A percentile compares a stretch with the other conserved stretches of the same genome.
Conservation (phyloP, 2,888 invertebrate species). For the Cylindroiulus punctatus region DNA sequence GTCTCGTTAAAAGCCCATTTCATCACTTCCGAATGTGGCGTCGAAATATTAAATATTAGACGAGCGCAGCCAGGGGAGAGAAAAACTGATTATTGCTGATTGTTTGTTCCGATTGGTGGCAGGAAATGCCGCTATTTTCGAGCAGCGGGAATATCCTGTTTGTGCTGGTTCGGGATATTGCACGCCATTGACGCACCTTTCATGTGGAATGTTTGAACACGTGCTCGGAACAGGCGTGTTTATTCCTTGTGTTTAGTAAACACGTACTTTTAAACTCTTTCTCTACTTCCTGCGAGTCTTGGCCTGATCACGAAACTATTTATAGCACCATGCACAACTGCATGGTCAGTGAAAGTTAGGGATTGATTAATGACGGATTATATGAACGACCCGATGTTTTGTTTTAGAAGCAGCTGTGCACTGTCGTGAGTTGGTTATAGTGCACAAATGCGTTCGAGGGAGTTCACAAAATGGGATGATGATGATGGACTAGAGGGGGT, state of each 20-base stretch:
- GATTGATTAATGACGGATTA: too few relatives aligned
- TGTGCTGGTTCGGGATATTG: not conserved
- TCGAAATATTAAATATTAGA: slow-evolving; percentile 38
- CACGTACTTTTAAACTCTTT: too few relatives aligned
- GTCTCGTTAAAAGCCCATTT: slow-evolving; percentile 35
- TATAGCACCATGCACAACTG: too few relatives aligned
- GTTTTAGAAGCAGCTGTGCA: too few relatives aligned
- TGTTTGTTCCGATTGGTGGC: slow-evolving; percentile 45
- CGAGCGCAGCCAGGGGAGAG: not conserved
- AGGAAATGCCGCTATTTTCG: slow-evolving; percentile 33
- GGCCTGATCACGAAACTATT: too few relatives aligned
- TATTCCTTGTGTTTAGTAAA: not conserved
- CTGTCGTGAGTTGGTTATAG: too few relatives aligned
- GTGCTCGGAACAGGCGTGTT: not conserved
- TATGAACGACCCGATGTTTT: too few relatives aligned
- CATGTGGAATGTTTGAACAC: not conserved
- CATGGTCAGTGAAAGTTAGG: too few relatives aligned
- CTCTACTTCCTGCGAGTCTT: too few relatives aligned
- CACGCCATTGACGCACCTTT: not conserved
- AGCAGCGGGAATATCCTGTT: slow-evolving; percentile 34
- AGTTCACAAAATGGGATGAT: too few relatives aligned
- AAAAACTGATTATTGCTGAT: slow-evolving; percentile 24
- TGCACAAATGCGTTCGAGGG: too few relatives aligned
- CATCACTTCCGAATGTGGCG: slow-evolving; percentile 33
- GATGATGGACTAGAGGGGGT: too few relatives aligned